Evolutionary conservation across 2,113 vertebrate species (phyloP).

Genomic region (Notiomystis cincta): DNA sequence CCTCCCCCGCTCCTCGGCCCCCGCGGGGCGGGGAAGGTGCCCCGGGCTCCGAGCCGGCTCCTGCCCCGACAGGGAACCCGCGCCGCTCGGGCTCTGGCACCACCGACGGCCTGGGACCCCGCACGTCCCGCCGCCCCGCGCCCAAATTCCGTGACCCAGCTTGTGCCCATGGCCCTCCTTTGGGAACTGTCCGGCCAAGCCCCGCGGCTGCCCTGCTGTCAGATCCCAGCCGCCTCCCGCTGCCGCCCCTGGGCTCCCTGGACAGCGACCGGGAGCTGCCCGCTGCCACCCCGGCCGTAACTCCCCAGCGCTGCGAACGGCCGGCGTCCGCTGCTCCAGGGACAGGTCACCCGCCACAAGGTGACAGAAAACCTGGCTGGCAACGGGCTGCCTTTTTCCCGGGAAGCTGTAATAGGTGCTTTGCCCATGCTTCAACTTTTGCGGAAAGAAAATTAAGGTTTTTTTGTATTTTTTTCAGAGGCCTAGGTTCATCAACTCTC

Average conservation of each 20-base stretch:
- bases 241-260: not conserved
- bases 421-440: not conserved
- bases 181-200: not conserved
- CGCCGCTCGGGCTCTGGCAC: not conserved
- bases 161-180: not conserved
- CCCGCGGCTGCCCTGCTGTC: not conserved
- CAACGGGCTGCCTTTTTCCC: not conserved
- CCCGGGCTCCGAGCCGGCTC: not conserved
- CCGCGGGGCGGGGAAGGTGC: not conserved
- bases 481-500: not conserved
- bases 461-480: not conserved
- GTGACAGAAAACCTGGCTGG: not conserved
- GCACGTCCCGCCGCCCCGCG: not conserved
- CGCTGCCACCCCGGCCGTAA: not conserved
- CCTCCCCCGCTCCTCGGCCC: not conserved
- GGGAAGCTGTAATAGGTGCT: not conserved
- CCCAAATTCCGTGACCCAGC: not conserved
- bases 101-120: not conserved
- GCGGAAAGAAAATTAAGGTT: not conserved
- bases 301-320: not conserved
- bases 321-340: not conserved
- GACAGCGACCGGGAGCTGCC: not conserved
- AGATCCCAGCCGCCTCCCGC: not conserved
- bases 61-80: not conserved
- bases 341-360: not conserved